Base-by-base conservation (phyloP, 1,140 invertebrate species). In the Radopholus similis region DNA sequence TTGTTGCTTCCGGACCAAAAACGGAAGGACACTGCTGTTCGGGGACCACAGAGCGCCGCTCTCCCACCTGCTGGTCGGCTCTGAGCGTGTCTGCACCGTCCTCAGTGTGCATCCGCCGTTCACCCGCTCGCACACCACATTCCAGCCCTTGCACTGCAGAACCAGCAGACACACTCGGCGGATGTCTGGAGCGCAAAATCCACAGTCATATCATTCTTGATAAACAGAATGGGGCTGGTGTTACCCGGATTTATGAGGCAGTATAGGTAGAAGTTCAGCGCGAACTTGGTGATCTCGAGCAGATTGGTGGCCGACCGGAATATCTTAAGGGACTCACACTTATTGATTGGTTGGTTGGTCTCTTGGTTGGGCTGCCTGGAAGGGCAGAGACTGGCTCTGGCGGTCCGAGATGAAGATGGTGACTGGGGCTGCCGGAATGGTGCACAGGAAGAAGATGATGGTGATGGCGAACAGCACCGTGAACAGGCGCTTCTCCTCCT, bases 211-310 rank as follows among this genome's bases (percentile, higher is more conserved):
- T 13, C 2, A 28, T 23, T 30, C 3, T 3, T 40, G n/a, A 47
- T 18, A 38, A 40, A n/a, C 8, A 30, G 13, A 40, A 6, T 32
- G 21, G 13, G 15, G 32, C 37, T 15, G 30, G 23, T 21, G 13
- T 23, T 21, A 62, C 59, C 59, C 11, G 79, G 79, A 49, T 81
- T 81, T 55, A 81, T 82, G 9, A 81, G 67, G 57, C 79, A 81
- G 58, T 81, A 81, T 37, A 81, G 82, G 62, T 81, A 81, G 56
- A 81, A 81, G 56, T 81, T 81, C 15, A 81, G 64, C 11, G 79
- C 79, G 55, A 81, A 81, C 67, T 83, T 81, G 37, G 79, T 81
- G 55, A 83, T 80, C 64, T 81, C 79, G 32, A 81, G 51, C n/a
- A 81, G 42, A 44, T 81, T 81, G 1, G 73, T 64, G 1, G 79